A percentile compares a stretch with the other conserved stretches of the same genome.
Evolutionary conservation across 2,888 invertebrate genomes (phyloP).

Genomic region (Drosophila emarginata): DNA sequence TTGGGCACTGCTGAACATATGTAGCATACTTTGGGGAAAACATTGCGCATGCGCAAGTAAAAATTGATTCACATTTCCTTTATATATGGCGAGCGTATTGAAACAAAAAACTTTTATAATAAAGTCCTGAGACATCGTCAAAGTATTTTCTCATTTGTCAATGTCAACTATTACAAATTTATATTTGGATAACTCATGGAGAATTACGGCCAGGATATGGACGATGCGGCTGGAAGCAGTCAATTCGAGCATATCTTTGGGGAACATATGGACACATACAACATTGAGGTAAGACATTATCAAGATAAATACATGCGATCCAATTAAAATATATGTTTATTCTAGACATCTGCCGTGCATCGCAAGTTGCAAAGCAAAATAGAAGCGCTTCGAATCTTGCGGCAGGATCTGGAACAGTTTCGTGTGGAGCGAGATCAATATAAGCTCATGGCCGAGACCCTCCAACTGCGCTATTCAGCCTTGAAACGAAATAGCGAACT

Average conservation of each 20-base stretch:
- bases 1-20: conserved; percentile 11
- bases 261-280: conserved; percentile 83
- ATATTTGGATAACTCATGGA: conserved; percentile 44
- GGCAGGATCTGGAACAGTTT: conserved; percentile 89
- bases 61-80: conserved; percentile 33
- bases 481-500: conserved; percentile 82
- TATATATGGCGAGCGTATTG: conserved; percentile 22
- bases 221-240: conserved; percentile 44
- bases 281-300: conserved; percentile 80
- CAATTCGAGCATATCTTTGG: conserved; percentile 79
- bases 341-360: conserved; percentile 86
- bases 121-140: conserved; percentile 6
- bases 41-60: conserved; percentile 23
- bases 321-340: conserved; percentile 19
- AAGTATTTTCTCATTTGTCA: conserved; percentile 26
- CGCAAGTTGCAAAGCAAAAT: conserved; percentile 91
- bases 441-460: conserved; percentile 90
- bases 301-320: neutral
- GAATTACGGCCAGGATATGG: conserved; percentile 54
- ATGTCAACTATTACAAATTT: conserved; percentile 41
- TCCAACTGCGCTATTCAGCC: conserved; percentile 84
- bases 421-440: conserved; percentile 91
- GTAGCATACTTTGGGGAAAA: conserved; percentile 31
- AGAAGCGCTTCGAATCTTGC: conserved; percentile 91
- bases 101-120: conserved; percentile 18